Conservation (phyloP, 1,140 invertebrate species). For the Mylabris phalerata region DNA sequence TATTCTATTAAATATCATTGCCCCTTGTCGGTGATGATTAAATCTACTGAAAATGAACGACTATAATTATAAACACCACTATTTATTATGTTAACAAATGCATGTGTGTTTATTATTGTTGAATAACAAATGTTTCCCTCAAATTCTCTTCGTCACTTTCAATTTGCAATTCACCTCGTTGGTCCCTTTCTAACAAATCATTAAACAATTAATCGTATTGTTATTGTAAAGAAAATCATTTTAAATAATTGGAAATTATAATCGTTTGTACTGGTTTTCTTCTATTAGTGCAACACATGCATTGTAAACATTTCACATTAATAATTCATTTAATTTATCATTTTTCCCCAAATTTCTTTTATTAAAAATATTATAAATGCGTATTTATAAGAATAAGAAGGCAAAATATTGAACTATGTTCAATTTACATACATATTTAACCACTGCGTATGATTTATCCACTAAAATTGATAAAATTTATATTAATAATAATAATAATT, state of each 20-base stretch:
- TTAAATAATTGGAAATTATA: not conserved
- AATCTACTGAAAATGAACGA: too few relatives aligned
- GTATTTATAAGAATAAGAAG: conserved; percentile 23
- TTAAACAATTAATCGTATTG: not conserved
- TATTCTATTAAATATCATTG: too few relatives aligned
- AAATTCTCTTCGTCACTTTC: not conserved
- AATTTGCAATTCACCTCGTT: conserved; percentile 12
- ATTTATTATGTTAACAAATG: conserved; percentile 9
- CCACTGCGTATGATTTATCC: conserved; percentile 9
- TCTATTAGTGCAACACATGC: conserved; percentile 1
- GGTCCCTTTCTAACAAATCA: conserved; percentile 20
- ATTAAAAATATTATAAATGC: conserved; percentile 30
- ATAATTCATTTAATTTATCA: not conserved
- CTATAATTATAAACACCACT: too few relatives aligned
- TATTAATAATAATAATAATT: not conserved
- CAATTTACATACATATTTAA: conserved; percentile 13
- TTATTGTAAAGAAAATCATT: too few relatives aligned
- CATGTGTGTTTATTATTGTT: not conserved
- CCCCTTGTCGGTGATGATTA: too few relatives aligned
- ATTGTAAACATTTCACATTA: conserved; percentile 7
- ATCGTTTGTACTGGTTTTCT: too few relatives aligned
- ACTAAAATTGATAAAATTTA: conserved; percentile 10
- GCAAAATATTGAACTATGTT: conserved; percentile 27
- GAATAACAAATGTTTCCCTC: too few relatives aligned
- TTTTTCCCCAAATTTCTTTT: not conserved